These are phyloP conservation scores for Alligator mississippiensis DNA, from an alignment of 2,113 vertebrate species.

Conservation along the genomic window DNA sequence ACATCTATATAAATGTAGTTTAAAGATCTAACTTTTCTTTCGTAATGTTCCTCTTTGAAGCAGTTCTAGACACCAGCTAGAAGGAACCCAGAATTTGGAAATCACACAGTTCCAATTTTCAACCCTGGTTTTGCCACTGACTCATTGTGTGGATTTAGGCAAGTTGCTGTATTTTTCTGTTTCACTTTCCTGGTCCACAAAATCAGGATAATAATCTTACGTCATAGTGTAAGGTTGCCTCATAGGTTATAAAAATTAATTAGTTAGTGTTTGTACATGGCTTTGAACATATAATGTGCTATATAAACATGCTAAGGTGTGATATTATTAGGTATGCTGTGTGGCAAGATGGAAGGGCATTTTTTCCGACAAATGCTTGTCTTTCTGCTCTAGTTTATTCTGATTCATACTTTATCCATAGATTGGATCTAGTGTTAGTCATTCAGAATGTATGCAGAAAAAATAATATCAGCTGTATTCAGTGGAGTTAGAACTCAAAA, in stretches of 20 bases:
- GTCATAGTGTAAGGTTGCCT: background rate
- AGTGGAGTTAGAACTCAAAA: background rate
- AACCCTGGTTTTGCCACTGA: fast-evolving
- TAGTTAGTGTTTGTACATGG: background rate
- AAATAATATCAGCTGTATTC: background rate
- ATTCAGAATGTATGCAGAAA: background rate
- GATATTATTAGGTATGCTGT: background rate
- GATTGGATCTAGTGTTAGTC: background rate
- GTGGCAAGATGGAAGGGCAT: background rate
- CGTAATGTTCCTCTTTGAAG: background rate
- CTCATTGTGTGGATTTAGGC: background rate
- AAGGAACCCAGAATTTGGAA: background rate
- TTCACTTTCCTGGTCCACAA: background rate
- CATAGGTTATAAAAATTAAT: background rate
- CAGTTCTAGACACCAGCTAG: background rate
- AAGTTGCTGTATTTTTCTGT: background rate
- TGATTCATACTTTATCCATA: background rate
- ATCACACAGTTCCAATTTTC: background rate
- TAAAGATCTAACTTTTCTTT: background rate
- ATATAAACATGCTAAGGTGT: background rate
- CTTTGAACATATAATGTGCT: background rate
- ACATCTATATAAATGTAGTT: no score
- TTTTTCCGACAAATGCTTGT: fast-evolving
- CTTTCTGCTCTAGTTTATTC: background rate
- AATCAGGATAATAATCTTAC: background rate